Percentiles rank a stretch among this genome's conserved stretches.
Evolutionary conservation across 2,797 vertebrate species (phyloP).

Genomic region (Apogon hyalosoma): DNA sequence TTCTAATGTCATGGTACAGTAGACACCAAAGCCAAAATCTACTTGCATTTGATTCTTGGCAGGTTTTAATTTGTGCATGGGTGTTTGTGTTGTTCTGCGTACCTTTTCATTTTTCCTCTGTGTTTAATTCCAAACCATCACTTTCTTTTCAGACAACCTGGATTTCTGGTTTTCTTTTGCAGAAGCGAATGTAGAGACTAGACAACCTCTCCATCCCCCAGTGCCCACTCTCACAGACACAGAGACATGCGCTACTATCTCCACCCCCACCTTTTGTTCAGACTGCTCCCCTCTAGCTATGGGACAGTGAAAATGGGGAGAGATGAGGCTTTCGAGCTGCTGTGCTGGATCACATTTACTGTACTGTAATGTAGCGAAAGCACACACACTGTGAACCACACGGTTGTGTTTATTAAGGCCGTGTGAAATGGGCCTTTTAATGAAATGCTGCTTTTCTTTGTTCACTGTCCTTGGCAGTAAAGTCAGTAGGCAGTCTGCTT

Average conservation of each 20-base stretch:
- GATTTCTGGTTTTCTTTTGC: conserved; percentile 10
- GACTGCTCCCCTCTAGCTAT: conserved; percentile 66
- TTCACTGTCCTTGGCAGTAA: conserved; percentile 5
- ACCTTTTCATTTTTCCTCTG: neutral
- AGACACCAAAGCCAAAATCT: no score
- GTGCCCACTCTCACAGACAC: neutral
- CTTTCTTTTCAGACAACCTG: conserved; percentile 2
- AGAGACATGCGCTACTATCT: conserved; percentile 16
- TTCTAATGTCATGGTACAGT: no score
- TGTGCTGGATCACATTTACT: conserved; percentile 31
- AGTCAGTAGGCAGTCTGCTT: conserved; percentile 9
- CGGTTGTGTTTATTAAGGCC: conserved; percentile 17
- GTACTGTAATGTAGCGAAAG: conserved; percentile 2
- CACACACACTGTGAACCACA: conserved; percentile 1
- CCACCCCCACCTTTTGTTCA: conserved; percentile 73
- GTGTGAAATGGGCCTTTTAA: conserved; percentile 28
- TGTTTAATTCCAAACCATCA: conserved; percentile 2
- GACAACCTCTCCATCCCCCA: conserved; percentile 53
- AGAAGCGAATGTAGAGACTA: conserved; percentile 6
- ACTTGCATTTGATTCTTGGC: neutral
- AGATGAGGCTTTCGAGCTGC: conserved; percentile 31
- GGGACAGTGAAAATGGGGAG: conserved; percentile 49
- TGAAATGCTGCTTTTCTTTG: conserved; percentile 29
- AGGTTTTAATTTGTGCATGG: neutral
- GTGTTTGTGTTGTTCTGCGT: neutral